These are phyloP conservation scores for Homalodisca vitripennis DNA, from an alignment of 1,140 invertebrate genomes.

Conservation along the genomic window DNA sequence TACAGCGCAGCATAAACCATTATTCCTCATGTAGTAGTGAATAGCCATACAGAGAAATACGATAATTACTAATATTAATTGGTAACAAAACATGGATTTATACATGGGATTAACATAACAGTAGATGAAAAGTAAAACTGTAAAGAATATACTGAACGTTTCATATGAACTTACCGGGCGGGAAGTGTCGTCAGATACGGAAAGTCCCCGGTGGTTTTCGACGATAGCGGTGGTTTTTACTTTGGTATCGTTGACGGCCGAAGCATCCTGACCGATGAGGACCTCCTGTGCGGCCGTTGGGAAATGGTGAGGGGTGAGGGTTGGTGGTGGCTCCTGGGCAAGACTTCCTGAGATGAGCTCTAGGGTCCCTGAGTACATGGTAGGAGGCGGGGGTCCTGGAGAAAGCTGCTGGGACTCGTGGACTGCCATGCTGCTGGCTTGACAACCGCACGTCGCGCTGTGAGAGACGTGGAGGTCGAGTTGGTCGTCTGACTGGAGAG, in stretches of 20 bases:
- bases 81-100: no score
- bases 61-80: no score
- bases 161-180: conserved; percentile 3
- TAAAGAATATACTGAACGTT: no score
- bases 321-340: conserved; percentile 11
- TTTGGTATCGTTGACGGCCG: conserved; percentile 54
- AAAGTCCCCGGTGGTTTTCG: conserved; percentile 45
- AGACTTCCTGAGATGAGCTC: conserved; percentile 10
- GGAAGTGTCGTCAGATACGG: conserved; percentile 17
- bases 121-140: neutral
- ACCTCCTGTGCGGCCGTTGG: conserved; percentile 72
- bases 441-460: no score
- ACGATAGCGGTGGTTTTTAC: conserved; percentile 56
- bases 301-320: conserved; percentile 53
- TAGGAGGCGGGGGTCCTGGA: neutral
- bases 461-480: conserved; percentile 22
- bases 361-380: neutral
- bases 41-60: no score
- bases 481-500: conserved; percentile 27
- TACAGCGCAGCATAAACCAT: no score
- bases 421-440: conserved; percentile 5
- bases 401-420: neutral
- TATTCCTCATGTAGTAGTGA: no score
- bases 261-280: conserved; percentile 58
- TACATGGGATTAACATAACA: no score